Conservation (phyloP, 2,113 vertebrate species). For the Heteronetta atricapilla region DNA sequence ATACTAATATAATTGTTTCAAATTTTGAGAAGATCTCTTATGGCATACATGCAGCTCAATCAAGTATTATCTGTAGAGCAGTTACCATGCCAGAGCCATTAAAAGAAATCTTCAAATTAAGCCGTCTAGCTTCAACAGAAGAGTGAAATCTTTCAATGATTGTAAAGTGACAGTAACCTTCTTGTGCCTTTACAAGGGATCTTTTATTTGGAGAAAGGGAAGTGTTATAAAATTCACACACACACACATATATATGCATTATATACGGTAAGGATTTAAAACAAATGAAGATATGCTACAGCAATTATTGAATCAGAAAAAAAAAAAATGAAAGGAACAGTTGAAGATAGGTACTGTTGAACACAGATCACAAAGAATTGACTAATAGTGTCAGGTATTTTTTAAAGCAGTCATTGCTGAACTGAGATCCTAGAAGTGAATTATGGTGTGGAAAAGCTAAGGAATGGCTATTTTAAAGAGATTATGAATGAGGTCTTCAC, state of each 20-base stretch:
- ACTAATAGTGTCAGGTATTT: neutral
- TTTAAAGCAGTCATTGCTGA: neutral
- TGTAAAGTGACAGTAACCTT: neutral
- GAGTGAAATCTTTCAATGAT: neutral
- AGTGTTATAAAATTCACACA: neutral
- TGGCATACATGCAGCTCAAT: neutral
- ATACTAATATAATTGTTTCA: neutral
- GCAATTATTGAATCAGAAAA: neutral
- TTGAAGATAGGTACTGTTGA: neutral
- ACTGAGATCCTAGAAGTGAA: neutral
- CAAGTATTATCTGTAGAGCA: neutral
- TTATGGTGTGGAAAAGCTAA: neutral
- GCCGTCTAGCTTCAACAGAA: neutral
- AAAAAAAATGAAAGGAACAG: neutral
- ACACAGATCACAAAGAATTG: neutral
- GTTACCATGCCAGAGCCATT: neutral
- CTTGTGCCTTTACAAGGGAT: neutral
- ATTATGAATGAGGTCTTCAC: neutral
- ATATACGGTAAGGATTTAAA: neutral
- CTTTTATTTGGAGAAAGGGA: neutral
- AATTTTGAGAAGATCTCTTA: neutral
- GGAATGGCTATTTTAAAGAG: neutral
- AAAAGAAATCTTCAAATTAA: constrained; percentile 1
- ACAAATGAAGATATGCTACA: neutral
- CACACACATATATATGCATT: neutral